Base-by-base conservation (phyloP, 2,888 invertebrate genomes). In the Hydriomena furcata region DNA sequence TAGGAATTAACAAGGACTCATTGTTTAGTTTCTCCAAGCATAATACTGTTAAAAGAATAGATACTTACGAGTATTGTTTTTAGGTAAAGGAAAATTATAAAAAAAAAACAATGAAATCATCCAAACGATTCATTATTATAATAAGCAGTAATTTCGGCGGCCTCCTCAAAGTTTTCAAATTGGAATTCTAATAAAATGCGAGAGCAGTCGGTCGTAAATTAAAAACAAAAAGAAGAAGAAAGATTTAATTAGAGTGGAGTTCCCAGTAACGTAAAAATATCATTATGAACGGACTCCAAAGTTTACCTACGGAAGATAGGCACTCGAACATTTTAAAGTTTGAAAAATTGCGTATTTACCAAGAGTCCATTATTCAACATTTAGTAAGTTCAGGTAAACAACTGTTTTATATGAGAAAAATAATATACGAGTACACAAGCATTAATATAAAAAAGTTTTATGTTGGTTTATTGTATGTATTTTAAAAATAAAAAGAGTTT, bases 121-220 rank as follows among this genome's bases (percentile, higher is more conserved):
- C 42, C 56, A 59, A 65, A 60, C 58, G 63, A 63, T 63, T 62
- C 42, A 62, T 68, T 62, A 62, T 57, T 54, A 55, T 58, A 61
- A 58, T 54, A 61, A 64, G 56, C 47, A 55, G 65, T 61, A 64
- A 59, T 60, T 60, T 63, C 62, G 45, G 36, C 36, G 54, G 44
- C 35, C 35, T 32, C 40, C 2, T 60, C 51, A 50, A 55, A 65
- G 46, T 56, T 61, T 54, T 48, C 46, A 63, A 65, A 76, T 73
- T 70, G 63, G 58, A 69, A 70, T 71, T 73, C 60, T 70, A 72
- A 71, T 76, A 76, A 73, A 74, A 75, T 55, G 60, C 54, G 58
- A 59, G 61, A 48, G 52, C 63, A 61, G 59, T 56, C 60, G 54
- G 43, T 46, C 53, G 66, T 63, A 73, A 71, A 68, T 68, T 67